phyloP scores from a whole-genome alignment of 2,888 invertebrate species.

The Nymphalis polychloros region DNA sequence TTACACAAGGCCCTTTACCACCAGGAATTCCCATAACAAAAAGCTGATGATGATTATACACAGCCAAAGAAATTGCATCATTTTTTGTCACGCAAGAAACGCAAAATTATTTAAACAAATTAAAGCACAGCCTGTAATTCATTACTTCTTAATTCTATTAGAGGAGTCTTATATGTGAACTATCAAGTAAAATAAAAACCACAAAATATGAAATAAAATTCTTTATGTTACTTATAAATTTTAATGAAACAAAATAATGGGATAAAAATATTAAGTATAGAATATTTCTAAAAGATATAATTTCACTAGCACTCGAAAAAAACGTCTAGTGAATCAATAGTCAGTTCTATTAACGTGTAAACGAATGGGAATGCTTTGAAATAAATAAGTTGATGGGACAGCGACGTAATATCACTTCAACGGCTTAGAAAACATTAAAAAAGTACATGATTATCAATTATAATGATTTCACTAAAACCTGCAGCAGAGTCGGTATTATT shows the following conservation, averaged over 20 bases:
- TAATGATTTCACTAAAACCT: conserved; percentile 45
- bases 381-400: conserved; percentile 70
- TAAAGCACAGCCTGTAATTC: too few species aligned
- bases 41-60: too few species aligned
- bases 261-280: conserved; percentile 78
- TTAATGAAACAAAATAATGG: conserved; percentile 79
- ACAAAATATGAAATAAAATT: conserved; percentile 41
- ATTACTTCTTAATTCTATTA: too few species aligned
- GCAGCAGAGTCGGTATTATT: conserved; percentile 54
- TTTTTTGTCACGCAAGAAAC: too few species aligned
- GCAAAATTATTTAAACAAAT: too few species aligned
- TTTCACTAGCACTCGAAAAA: conserved; percentile 57
- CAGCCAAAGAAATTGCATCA: too few species aligned
- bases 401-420: conserved; percentile 54
- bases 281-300: conserved; percentile 71
- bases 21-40: too few species aligned
- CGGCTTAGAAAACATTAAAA: conserved; percentile 53
- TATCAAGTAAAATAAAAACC: neutral
- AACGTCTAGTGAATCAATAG: conserved; percentile 56
- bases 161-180: too few species aligned
- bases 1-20: too few species aligned
- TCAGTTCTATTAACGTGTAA: conserved; percentile 57
- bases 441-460: conserved; percentile 54
- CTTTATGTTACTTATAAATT: conserved; percentile 55
- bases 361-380: conserved; percentile 71